Evolutionary conservation across 1,140 invertebrate species (phyloP).

Genomic region (Tigriopus japonicus): DNA sequence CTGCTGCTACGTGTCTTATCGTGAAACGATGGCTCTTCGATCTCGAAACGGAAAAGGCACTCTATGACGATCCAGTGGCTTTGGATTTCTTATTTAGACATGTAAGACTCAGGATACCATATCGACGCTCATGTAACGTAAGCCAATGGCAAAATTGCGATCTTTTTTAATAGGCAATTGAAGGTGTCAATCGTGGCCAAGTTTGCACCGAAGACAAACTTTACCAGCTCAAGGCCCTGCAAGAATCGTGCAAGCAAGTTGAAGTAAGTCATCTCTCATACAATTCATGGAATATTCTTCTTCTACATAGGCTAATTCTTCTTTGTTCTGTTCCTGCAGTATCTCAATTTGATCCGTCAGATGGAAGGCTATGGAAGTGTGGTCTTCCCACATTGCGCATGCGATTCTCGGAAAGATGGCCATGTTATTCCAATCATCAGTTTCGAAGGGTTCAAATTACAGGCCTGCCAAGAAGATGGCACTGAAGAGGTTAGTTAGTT

Average conservation of each 20-base stretch:
- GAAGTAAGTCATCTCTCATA: slow-evolving; percentile 33
- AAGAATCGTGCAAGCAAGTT: slow-evolving; percentile 62
- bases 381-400: slow-evolving; percentile 83
- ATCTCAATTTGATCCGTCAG: slow-evolving; percentile 60
- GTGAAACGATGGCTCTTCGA: slow-evolving; percentile 88
- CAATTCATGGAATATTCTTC: slow-evolving; percentile 8
- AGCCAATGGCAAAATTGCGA: too few species aligned
- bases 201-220: slow-evolving; percentile 69
- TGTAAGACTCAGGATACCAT: slow-evolving; percentile 6
- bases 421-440: slow-evolving; percentile 66
- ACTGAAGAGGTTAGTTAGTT: slow-evolving; percentile 41
- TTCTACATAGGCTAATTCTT: neutral
- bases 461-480: slow-evolving; percentile 71
- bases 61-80: slow-evolving; percentile 9
- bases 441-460: slow-evolving; percentile 51
- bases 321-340: slow-evolving; percentile 31
- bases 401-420: slow-evolving; percentile 76
- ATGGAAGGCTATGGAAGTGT: slow-evolving; percentile 78
- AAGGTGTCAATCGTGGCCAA: slow-evolving; percentile 82
- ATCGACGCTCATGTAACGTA: too few species aligned
- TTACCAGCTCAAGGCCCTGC: slow-evolving; percentile 84
- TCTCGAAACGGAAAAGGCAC: slow-evolving; percentile 43
- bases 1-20: slow-evolving; percentile 81
- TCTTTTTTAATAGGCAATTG: slow-evolving; percentile 42
- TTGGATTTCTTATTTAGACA: slow-evolving; percentile 13